These are phyloP conservation scores for Hippocampus comes DNA, from an alignment of 2,113 vertebrate genomes.

Conservation along the genomic window DNA sequence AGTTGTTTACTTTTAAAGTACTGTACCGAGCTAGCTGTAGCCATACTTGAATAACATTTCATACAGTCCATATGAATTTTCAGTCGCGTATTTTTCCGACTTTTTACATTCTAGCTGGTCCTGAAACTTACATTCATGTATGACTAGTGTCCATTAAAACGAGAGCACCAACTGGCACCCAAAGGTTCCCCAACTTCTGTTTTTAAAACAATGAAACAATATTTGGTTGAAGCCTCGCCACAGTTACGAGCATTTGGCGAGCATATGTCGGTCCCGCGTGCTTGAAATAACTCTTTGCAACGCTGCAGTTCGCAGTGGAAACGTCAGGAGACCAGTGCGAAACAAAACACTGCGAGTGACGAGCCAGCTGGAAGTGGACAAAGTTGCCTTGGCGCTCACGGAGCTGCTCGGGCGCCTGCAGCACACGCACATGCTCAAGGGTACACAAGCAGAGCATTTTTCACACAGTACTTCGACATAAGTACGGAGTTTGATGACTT, in stretches of 20 bases:
- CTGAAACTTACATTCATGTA: too few relatives aligned
- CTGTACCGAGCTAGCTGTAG: too few relatives aligned
- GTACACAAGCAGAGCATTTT: slow-evolving; percentile 26
- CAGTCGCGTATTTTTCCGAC: too few relatives aligned
- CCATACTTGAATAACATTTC: too few relatives aligned
- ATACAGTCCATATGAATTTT: too few relatives aligned
- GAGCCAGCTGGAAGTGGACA: slow-evolving; percentile 39
- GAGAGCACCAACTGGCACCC: too few relatives aligned
- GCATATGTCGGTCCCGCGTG: background rate
- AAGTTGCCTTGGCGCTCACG: slow-evolving; percentile 23
- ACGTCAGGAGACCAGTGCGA: slow-evolving; percentile 13
- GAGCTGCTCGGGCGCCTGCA: slow-evolving; percentile 1
- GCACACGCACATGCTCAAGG: background rate
- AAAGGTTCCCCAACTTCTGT: background rate
- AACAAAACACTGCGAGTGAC: slow-evolving; percentile 8
- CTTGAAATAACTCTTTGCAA: slow-evolving; percentile 6
- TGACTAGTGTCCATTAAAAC: too few relatives aligned
- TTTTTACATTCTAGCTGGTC: too few relatives aligned
- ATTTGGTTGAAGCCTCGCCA: background rate
- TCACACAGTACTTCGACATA: background rate
- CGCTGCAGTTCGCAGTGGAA: slow-evolving; percentile 6
- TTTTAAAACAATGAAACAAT: background rate
- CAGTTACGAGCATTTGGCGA: background rate
- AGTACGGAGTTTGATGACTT: background rate
- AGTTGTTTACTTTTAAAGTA: too few relatives aligned